phyloP scores from a whole-genome alignment of 2,888 invertebrate genomes.

The Galeopsomyia nigrocyanea region DNA sequence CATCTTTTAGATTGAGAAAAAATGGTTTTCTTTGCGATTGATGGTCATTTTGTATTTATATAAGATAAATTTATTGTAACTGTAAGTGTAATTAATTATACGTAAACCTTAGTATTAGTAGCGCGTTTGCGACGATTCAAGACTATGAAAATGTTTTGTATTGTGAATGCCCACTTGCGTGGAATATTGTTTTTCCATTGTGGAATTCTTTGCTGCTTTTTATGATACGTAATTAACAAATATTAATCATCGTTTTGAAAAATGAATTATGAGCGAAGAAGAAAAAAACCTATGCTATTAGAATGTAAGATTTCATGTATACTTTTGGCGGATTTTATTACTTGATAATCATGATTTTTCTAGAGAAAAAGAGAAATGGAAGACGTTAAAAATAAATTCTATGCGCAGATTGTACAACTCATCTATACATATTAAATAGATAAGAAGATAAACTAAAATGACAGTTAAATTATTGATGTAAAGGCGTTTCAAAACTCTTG shows the following conservation, averaged over 20 bases:
- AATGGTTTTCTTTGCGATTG: constrained; percentile 20
- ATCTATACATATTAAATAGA: constrained; percentile 35
- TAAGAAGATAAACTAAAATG: constrained; percentile 25
- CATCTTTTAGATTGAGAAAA: constrained; percentile 16
- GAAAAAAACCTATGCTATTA: neutral
- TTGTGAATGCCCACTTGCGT: constrained; percentile 27
- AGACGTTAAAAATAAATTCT: constrained; percentile 15
- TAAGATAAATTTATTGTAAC: constrained; percentile 36
- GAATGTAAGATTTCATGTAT: constrained; percentile 4
- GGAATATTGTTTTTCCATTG: constrained; percentile 10
- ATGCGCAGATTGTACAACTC: constrained; percentile 39
- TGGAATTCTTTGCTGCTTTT: constrained; percentile 33
- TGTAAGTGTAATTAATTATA: constrained; percentile 46
- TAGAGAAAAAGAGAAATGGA: constrained; percentile 1
- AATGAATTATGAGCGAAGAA: neutral
- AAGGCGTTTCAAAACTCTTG: neutral
- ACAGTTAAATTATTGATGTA: constrained; percentile 29
- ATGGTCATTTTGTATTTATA: constrained; percentile 31
- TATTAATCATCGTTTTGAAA: constrained; percentile 18
- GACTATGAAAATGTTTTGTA: constrained; percentile 43
- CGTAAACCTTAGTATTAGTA: constrained; percentile 34
- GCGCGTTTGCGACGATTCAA: constrained; percentile 37
- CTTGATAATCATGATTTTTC: constrained; percentile 19
- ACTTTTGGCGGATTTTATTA: constrained; percentile 9
- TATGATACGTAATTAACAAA: constrained; percentile 8